Evolutionary conservation across 2,797 vertebrate genomes (phyloP).

Genomic region (Lycodopsis pacificus): DNA sequence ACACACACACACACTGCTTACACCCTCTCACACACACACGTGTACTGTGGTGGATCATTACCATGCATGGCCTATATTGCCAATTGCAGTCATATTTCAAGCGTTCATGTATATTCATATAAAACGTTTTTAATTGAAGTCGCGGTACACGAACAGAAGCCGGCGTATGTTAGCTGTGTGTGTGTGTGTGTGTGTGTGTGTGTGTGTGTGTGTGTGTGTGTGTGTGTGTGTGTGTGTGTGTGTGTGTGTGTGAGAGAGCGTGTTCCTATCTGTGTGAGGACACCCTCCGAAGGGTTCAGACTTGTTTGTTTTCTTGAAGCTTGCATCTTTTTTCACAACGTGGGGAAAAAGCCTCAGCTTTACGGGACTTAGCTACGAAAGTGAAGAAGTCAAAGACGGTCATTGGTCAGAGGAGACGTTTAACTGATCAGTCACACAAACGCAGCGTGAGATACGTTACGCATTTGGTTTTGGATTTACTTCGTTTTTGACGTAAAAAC

Average conservation of each 20-base stretch:
- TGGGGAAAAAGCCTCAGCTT: background rate
- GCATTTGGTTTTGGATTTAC: no score
- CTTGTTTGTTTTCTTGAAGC: background rate
- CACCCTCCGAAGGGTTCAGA: background rate
- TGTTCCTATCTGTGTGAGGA: constrained; percentile 2
- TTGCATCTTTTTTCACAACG: background rate
- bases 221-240: constrained; percentile 1
- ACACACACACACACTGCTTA: constrained; percentile 33
- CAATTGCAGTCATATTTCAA: constrained; percentile 52
- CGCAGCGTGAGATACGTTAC: no score
- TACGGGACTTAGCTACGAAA: background rate
- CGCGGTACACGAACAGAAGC: background rate
- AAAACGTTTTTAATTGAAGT: constrained; percentile 25
- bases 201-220: background rate
- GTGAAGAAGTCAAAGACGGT: background rate
- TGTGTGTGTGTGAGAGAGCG: background rate
- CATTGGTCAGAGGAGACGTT: no score
- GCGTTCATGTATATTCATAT: constrained; percentile 44
- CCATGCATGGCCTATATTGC: constrained; percentile 47
- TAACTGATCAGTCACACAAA: no score
- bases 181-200: background rate
- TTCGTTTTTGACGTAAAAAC: no score
- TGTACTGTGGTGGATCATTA: background rate
- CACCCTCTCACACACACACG: constrained; percentile 54
- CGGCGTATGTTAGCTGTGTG: constrained; percentile 7